Evolutionary conservation across 2,113 vertebrate genomes (phyloP).

Genomic region (Fregetta grallaria): DNA sequence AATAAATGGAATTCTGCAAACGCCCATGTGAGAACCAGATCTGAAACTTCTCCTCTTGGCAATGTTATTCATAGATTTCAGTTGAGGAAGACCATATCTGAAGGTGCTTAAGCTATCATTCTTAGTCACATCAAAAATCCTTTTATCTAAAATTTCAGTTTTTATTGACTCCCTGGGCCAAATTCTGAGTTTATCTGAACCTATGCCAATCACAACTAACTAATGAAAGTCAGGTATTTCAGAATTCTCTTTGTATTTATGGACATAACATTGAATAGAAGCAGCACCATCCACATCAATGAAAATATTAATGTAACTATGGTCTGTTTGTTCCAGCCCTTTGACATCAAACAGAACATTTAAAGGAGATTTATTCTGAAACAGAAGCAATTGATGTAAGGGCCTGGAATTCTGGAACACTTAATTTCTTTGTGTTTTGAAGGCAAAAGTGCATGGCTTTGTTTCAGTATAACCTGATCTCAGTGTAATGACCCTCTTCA

Average conservation of each 20-base stretch:
- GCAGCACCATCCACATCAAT: neutral
- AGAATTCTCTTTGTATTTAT: neutral
- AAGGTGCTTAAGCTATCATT: neutral
- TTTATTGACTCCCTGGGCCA: neutral
- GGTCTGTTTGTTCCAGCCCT: neutral
- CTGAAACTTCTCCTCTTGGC: neutral
- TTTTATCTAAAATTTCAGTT: neutral
- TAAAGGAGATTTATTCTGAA: neutral
- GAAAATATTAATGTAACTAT: neutral
- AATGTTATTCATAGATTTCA: neutral
- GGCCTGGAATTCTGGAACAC: neutral
- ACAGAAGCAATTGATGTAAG: neutral
- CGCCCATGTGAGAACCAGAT: neutral
- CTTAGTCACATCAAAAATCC: neutral
- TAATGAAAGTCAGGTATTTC: neutral
- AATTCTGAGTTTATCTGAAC: neutral
- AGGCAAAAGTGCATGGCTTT: neutral
- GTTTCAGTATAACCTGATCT: neutral
- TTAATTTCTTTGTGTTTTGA: neutral
- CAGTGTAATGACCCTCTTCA: neutral
- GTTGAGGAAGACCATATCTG: neutral
- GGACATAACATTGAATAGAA: neutral
- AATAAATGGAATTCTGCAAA: neutral
- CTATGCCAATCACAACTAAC: neutral
- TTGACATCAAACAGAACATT: neutral